Percentiles rank a stretch among this genome's conserved stretches.
phyloP scores from a whole-genome alignment of 2,113 vertebrate species.

The Sylvietta virens region DNA sequence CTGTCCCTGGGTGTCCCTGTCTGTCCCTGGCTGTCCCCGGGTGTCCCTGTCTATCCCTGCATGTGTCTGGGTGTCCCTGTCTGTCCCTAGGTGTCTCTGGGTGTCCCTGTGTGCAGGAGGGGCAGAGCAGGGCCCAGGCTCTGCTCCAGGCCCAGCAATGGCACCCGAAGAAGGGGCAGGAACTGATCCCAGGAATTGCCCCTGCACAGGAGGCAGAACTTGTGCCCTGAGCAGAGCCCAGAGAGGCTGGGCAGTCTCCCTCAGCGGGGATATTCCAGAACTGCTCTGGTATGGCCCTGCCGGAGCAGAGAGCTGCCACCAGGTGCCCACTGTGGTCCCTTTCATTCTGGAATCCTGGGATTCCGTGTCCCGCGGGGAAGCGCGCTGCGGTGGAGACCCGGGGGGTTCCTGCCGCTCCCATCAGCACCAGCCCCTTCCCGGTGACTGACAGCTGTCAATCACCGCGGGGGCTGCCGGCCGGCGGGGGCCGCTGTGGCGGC shows the following conservation, averaged over 20 bases:
- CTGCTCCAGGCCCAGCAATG: not conserved
- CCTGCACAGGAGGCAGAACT: not conserved
- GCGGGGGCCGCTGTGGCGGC: not conserved
- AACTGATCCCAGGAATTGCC: not conserved
- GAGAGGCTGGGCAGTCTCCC: not conserved
- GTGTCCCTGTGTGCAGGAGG: not conserved
- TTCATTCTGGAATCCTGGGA: not conserved
- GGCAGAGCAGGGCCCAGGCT: not conserved
- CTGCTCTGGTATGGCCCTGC: not conserved
- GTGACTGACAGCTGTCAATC: not conserved
- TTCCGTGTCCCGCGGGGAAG: not conserved
- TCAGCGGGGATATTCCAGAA: not conserved
- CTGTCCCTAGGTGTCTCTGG: not conserved
- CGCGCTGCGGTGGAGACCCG: not conserved
- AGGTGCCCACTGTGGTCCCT: not conserved
- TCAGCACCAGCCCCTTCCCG: not conserved
- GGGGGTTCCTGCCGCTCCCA: rapidly evolving
- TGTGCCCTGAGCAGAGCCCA: not conserved
- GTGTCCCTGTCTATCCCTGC: not conserved
- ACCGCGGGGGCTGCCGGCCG: not conserved
- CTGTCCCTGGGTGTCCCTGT: too few species aligned
- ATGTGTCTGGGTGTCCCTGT: too few species aligned
- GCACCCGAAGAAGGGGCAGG: not conserved
- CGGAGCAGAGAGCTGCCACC: not conserved
- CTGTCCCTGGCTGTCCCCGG: not conserved